phyloP scores from a whole-genome alignment of 1,140 invertebrate genomes.

The Zeugodacus cucurbitae region DNA sequence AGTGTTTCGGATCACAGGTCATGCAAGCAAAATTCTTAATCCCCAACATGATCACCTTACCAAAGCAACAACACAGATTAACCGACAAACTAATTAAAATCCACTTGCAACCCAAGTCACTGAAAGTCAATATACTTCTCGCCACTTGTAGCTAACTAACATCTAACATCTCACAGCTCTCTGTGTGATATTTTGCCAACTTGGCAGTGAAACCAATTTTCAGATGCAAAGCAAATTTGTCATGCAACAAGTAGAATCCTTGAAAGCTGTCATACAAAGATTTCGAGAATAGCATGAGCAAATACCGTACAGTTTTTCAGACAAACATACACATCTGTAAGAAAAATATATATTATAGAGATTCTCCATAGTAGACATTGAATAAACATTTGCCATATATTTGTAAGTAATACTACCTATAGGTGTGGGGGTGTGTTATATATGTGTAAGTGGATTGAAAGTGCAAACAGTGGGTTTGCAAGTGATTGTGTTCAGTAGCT shows the following conservation, averaged over 20 bases:
- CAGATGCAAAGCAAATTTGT: background rate
- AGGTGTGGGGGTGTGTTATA: too few relatives aligned
- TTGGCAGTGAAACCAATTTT: background rate
- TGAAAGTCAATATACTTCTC: background rate
- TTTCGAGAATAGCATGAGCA: background rate
- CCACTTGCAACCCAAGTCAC: background rate
- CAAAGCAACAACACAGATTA: background rate
- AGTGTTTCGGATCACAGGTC: too few relatives aligned
- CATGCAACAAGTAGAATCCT: background rate
- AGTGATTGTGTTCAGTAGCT: too few relatives aligned
- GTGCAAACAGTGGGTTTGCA: too few relatives aligned
- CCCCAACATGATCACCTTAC: background rate
- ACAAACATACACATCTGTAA: too few relatives aligned
- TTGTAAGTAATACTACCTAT: too few relatives aligned
- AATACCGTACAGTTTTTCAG: too few relatives aligned
- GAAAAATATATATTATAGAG: too few relatives aligned
- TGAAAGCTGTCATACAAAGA: background rate
- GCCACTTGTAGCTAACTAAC: background rate
- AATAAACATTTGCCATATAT: too few relatives aligned
- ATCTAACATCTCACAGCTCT: background rate
- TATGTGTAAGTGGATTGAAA: too few relatives aligned
- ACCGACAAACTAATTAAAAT: constrained; percentile 22
- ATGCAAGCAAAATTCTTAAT: too few relatives aligned
- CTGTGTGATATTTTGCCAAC: background rate
- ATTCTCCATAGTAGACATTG: too few relatives aligned